Base-by-base conservation (phyloP, 2,797 vertebrate species). In the Acipenser oxyrinchus region DNA sequence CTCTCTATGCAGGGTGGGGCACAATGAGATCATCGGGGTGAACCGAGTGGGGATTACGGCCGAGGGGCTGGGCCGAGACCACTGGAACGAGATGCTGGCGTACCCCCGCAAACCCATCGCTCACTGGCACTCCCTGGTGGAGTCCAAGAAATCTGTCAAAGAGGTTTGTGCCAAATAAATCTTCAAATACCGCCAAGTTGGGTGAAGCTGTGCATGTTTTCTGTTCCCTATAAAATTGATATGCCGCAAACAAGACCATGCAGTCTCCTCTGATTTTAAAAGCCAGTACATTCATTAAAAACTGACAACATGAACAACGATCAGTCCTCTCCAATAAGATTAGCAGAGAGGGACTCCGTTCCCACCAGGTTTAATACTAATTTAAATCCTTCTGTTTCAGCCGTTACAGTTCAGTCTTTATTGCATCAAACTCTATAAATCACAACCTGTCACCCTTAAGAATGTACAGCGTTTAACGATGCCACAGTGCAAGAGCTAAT, bases 31-130 rank as follows among this genome's bases (percentile, higher is more conserved):
- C 69, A 94, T 93, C 23, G 92, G 92, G 9, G 88, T 93, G 37
- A 92, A 89, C 57, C 83, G 89, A 0, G 90, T 92, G 70, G 92
- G 91, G 8, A 73, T 86, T 69, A 89, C 8, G 1, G 89, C 90
- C 0, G 91, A 93, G 68, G 92, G 92, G 0, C 81, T 92, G 73
- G 92, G 92, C 68, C 83, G 91, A 63, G 92, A 93, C 81, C 92
- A 94, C 78, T 94, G 92, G 92, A 94, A 92, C 0, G 92, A 94
- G 84, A 94, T 93, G 92, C 74, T 93, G 81, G 89, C 90, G 0
- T 94, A 93, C 66, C 92, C 92, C 1, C 87, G 92, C 73, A 94
- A 94, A 79, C 92, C 92, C 71, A 93, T 94, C 0, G 90, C 92
- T 0, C 92, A 93, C 75, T 94, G 92, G 92, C 92, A 93, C 70